A percentile compares a stretch with the other conserved stretches of the same genome.
Evolutionary conservation across 2,113 vertebrate genomes (phyloP).

Genomic region (Gambusia affinis): DNA sequence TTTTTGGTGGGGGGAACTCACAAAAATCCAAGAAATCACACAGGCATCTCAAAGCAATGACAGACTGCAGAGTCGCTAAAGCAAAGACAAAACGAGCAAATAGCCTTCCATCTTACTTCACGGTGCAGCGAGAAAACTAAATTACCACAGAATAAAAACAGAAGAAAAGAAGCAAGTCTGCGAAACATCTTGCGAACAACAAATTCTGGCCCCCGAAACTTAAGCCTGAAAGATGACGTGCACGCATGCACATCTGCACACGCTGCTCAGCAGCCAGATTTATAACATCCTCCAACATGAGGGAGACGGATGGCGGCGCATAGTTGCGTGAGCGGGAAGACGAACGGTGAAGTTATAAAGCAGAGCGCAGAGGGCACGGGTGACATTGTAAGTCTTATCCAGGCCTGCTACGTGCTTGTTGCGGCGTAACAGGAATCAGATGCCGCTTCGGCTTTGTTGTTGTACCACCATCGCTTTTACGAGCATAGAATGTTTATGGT

Average conservation of each 20-base stretch:
- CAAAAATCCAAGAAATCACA: conserved; percentile 13
- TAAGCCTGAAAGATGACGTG: conserved; percentile 36
- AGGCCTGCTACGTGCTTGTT: conserved; percentile 20
- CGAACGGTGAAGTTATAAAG: conserved; percentile 54
- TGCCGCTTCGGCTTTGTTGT: conserved; percentile 38
- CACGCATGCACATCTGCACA: conserved; percentile 3
- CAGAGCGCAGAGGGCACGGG: conserved; percentile 39
- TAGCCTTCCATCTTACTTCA: not conserved
- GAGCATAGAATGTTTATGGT: conserved; percentile 27
- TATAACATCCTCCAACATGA: conserved; percentile 62
- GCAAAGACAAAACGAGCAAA: conserved; percentile 29
- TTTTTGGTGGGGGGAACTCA: too few species aligned
- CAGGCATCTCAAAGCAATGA: conserved; percentile 70
- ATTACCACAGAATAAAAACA: conserved; percentile 18
- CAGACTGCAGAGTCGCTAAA: conserved; percentile 39
- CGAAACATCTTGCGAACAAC: conserved; percentile 9
- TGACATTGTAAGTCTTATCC: conserved; percentile 45
- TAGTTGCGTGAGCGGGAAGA: conserved; percentile 65
- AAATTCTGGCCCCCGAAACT: conserved; percentile 34
- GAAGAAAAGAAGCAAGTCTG: conserved; percentile 15
- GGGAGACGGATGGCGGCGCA: conserved; percentile 64
- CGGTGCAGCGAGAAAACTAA: conserved; percentile 31
- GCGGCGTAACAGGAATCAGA: conserved; percentile 33
- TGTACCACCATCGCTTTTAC: conserved; percentile 27
- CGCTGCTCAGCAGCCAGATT: conserved; percentile 53